Base-by-base conservation (phyloP, 2,797 vertebrate genomes). In the Alectoris magna region DNA sequence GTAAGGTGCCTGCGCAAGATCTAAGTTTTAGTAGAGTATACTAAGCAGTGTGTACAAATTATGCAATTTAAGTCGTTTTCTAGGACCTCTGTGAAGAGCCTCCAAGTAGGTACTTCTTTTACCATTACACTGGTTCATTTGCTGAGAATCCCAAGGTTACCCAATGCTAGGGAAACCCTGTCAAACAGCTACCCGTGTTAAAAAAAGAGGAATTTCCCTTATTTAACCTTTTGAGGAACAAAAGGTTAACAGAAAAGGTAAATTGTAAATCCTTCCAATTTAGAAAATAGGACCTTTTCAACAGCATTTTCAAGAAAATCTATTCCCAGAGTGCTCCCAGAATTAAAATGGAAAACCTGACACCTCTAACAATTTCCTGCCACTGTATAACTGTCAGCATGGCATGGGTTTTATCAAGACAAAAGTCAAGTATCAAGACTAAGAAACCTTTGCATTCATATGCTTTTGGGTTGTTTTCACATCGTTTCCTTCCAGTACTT, bases 341-440 rank as follows among this genome's bases (percentile, higher is more conserved):
- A 97, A 97, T 94, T 96, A 96, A 96, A 96, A 92, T 95, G 91
- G 95, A 97, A 96, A 96, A 95, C 94, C 84, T 93, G 89, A 97
- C 96, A 96, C 95, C 91, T 96, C 90, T 96, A 95, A 96, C 92
- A 92, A 95, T 96, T 97, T 97, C 96, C 97, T 96, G 95, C 92
- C 95, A 96, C 96, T 96, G 93, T 95, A 63, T 91, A 96, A 90
- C 96, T 96, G 95, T 97, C 95, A 97, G 72, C 91, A 1, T 93
- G 62, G 89, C 88, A 93, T 91, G 95, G 95, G 83, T 85, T 96
- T 93, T 94, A 95, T 96, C 96, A 97, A 88, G 38, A 70, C 77
- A 67, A 74, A 87, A 36, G 24, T 69, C 74, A 62, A 11, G 8
- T 84, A 95, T 87, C 62, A 69, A 76, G 72, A 73, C 68, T 74